These are phyloP conservation scores for Emydoidea blandingii DNA, from an alignment of 2,797 vertebrate species.

Conservation along the genomic window DNA sequence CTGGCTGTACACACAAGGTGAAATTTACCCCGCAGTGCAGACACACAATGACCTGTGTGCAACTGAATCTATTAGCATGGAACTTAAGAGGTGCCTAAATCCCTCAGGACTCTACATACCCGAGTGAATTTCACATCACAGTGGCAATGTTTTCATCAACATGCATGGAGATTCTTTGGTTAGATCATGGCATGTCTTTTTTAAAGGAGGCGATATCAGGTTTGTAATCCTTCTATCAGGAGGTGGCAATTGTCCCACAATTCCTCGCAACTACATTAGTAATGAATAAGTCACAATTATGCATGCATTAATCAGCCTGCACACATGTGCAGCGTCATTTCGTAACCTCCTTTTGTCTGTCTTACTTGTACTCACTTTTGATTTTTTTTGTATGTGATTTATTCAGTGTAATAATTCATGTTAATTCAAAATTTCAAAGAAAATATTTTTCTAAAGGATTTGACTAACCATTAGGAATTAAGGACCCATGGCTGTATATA, in stretches of 20 bases:
- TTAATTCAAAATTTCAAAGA: not conserved
- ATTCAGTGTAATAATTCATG: not conserved
- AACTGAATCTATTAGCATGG: not conserved
- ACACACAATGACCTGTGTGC: not conserved
- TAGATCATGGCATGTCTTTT: not conserved
- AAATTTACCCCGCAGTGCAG: not conserved
- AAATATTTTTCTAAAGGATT: not conserved
- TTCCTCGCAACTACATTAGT: not conserved
- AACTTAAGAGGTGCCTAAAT: not conserved
- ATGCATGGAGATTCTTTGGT: not conserved
- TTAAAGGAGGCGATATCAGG: not conserved
- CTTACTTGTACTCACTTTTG: not conserved
- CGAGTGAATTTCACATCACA: not conserved
- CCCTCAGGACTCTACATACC: not conserved
- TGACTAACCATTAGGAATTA: not conserved
- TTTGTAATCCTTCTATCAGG: not conserved
- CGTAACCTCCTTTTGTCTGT: not conserved
- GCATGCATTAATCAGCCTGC: not conserved
- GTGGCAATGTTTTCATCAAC: not conserved
- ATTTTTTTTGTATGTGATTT: fast-evolving
- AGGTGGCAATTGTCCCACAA: not conserved
- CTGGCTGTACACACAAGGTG: not conserved
- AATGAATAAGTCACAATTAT: not conserved
- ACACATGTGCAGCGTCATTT: not conserved
- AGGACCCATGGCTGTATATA: fast-evolving